These are phyloP conservation scores for Nephila pilipes DNA, from an alignment of 1,140 invertebrate species.

Conservation along the genomic window DNA sequence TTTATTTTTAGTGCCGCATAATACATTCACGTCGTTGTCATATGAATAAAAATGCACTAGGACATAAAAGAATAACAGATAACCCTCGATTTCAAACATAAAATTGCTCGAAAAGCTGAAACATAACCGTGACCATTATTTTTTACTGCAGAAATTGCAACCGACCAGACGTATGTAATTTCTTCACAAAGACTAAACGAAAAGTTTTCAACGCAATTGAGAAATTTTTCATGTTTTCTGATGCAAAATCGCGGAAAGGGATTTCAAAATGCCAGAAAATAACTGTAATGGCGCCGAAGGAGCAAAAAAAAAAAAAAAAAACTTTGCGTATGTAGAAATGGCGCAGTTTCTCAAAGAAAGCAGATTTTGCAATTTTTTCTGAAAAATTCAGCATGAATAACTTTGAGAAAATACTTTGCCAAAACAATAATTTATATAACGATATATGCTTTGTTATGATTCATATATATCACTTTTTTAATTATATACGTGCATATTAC, in stretches of 20 bases:
- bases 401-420: too few species aligned
- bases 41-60: neutral
- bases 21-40: neutral
- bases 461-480: too few species aligned
- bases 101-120: neutral
- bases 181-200: neutral
- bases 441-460: too few species aligned
- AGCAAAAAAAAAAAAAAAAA: neutral
- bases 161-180: neutral
- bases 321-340: neutral
- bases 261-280: neutral
- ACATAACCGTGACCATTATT: neutral
- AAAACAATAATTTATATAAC: too few species aligned
- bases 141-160: neutral
- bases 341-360: neutral
- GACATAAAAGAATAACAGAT: neutral
- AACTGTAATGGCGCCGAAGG: neutral
- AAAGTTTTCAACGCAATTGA: neutral
- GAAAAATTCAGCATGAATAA: neutral
- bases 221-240: neutral
- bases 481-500: too few species aligned
- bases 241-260: neutral
- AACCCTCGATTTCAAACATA: neutral
- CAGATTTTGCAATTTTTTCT: neutral
- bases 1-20: neutral